Percentiles rank a stretch among this genome's conserved stretches.
phyloP scores from a whole-genome alignment of 2,113 vertebrate species.

The Numenius arquata region DNA sequence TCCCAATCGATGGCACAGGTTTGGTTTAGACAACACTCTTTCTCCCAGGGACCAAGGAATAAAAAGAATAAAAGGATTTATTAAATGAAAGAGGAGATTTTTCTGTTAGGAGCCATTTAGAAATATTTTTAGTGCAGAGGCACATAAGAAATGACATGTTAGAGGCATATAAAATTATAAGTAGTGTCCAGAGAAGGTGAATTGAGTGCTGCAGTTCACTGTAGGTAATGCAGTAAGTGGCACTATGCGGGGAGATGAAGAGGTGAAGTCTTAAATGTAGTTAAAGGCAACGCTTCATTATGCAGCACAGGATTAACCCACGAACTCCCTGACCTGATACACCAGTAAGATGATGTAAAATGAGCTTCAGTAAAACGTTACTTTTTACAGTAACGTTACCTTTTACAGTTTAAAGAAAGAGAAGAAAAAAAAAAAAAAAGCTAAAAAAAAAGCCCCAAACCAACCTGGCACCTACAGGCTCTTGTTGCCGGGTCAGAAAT shows the following conservation, averaged over 20 bases:
- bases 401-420: not conserved
- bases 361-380: not conserved
- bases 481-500: not conserved
- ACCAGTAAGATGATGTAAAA: not conserved
- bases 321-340: not conserved
- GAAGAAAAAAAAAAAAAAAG: not conserved
- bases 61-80: not conserved
- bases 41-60: not conserved
- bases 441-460: too few relatives aligned
- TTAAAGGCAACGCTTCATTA: not conserved
- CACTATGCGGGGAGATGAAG: accelerated
- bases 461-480: not conserved
- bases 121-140: not conserved
- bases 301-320: not conserved
- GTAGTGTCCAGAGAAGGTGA: constrained; percentile 14
- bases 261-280: not conserved
- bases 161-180: constrained; percentile 17
- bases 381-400: too few relatives aligned
- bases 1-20: accelerated
- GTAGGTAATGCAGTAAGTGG: not conserved
- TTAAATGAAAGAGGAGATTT: not conserved
- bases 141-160: not conserved
- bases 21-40: not conserved
- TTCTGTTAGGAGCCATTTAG: not conserved
- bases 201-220: not conserved